Conservation (phyloP, 2,113 vertebrate species). For the Nannospalax galili region DNA sequence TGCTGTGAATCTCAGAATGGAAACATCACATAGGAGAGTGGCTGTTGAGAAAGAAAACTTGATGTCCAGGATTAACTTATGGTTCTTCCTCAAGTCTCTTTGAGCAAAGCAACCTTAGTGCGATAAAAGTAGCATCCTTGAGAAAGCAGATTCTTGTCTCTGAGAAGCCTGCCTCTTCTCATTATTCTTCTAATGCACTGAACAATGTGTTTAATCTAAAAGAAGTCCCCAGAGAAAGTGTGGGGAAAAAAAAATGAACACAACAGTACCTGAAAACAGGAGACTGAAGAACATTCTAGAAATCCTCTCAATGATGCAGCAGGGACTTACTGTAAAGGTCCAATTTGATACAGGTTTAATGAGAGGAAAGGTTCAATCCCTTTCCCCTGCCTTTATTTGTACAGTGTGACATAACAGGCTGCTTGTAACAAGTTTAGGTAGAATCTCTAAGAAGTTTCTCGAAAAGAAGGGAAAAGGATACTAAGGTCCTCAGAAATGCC, state of each 20-base stretch:
- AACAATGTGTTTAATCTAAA: constrained; percentile 50
- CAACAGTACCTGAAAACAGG: not conserved
- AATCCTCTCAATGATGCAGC: not conserved
- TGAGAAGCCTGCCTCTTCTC: constrained; percentile 45
- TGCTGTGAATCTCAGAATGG: not conserved
- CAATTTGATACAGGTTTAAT: not conserved
- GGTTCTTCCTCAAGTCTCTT: not conserved
- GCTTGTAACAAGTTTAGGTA: constrained; percentile 24
- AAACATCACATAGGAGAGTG: constrained; percentile 46
- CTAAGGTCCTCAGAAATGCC: not conserved
- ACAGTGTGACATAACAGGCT: not conserved
- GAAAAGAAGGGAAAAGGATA: not conserved
- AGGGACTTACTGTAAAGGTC: not conserved
- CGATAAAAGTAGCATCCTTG: constrained; percentile 37
- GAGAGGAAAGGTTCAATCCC: not conserved
- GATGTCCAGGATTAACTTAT: not conserved
- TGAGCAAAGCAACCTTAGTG: constrained; percentile 18
- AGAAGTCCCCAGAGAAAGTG: constrained; percentile 25
- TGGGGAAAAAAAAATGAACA: not conserved
- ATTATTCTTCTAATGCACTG: not conserved
- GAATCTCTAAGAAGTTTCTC: constrained; percentile 50
- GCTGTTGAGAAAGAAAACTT: not conserved
- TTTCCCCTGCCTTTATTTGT: not conserved
- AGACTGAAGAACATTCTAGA: not conserved
- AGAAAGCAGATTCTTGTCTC: constrained; percentile 45